Conservation (phyloP, 2,888 invertebrate genomes). For the Polietes domitor region DNA sequence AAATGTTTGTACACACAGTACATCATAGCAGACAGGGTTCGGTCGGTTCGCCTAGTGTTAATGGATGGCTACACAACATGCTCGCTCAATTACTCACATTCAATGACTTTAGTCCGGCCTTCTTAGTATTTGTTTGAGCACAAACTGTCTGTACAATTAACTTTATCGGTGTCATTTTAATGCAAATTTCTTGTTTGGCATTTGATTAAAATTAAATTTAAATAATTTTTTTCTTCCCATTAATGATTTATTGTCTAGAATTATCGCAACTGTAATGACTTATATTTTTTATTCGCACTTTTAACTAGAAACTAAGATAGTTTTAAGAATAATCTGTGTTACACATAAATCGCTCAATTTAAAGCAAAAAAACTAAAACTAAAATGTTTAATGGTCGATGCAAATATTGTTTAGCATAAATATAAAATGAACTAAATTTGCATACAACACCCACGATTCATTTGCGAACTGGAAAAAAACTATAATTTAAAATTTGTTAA, state of each 20-base stretch:
- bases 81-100: too few species aligned
- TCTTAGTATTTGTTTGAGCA: not conserved
- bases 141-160: constrained; percentile 20
- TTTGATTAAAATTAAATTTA: constrained; percentile 57
- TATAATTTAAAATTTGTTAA: constrained; percentile 39
- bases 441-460: constrained; percentile 10
- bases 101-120: too few species aligned
- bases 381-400: too few species aligned
- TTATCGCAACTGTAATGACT: constrained; percentile 42
- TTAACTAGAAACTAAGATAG: not conserved
- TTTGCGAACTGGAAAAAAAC: not conserved
- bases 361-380: not conserved
- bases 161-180: constrained; percentile 62
- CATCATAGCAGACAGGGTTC: too few species aligned
- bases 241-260: constrained; percentile 48
- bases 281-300: constrained; percentile 34
- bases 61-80: too few species aligned
- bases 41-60: not conserved
- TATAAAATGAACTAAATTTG: not conserved
- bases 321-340: too few species aligned
- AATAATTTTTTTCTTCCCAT: constrained; percentile 43
- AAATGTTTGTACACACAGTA: too few species aligned
- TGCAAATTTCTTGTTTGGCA: constrained; percentile 63
- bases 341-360: not conserved
- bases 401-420: not conserved